Evolutionary conservation across 1,140 invertebrate genomes (phyloP), one percentile per base, ranked within the genome.

Genomic region (Apis mellifera): DNA sequence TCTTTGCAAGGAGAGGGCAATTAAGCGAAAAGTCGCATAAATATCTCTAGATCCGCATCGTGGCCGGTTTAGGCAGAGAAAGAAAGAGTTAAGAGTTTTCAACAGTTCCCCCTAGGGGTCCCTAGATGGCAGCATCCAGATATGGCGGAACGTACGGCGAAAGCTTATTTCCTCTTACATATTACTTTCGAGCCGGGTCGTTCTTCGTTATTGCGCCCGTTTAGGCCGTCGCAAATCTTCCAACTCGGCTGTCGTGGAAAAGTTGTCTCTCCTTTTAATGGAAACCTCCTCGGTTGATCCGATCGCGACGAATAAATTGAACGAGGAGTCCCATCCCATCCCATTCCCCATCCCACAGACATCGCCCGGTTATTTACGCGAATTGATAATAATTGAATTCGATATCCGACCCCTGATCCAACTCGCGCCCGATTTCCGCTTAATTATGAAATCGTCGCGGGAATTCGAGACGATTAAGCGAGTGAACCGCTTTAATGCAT

Each of bases 21-120:
- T 90, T 90, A 90, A 90, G 89, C 87, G 89, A 85, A 89, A 89
- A 90, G 85, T 90, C 85, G 84, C 80, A 90, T 90, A 90, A 90
- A 90, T 90, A 90, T 90, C 87, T 75, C 84, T 26, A 68, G 69
- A 83, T 78, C 72, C 66, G 68, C 73, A 62, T 42, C 60, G 78
- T n/a, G 72, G 82, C 69, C 77, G 86, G 76, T 87, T 90, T 87
- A 88, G 86, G 71, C 66, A 52, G 85, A 62, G 48, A 54, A 62
- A 65, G 69, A 71, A 52, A 71, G 89, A 90, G 89, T 91, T 91
- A 91, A 92, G 32, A 42, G 90, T 92, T 92, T 91, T 89, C 91
- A 89, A 86, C 89, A 84, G 72, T 54, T 59, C 71, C 59, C 59
- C 55, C n/a, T 23, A n/a, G 60, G 72, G 73, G 71, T 70, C 23